phyloP scores from a whole-genome alignment of 2,113 vertebrate genomes.

The Canis aureus region DNA sequence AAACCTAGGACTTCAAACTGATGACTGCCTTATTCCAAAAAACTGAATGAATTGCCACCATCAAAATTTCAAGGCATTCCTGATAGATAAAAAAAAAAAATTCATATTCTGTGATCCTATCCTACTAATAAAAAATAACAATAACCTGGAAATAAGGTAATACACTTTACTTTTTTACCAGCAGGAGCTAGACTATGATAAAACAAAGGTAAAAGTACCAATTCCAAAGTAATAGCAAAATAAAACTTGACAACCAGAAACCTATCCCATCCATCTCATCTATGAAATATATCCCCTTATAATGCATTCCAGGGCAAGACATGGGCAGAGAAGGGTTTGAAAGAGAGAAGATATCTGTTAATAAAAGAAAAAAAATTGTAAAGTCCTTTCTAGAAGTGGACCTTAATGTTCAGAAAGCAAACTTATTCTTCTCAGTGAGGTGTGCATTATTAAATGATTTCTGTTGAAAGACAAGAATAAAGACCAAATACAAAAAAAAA shows the following conservation, averaged over 20 bases:
- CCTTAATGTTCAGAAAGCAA: constrained; percentile 30
- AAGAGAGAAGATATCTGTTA: not conserved
- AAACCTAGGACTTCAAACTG: not conserved
- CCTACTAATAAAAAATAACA: not conserved
- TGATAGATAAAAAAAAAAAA: not conserved
- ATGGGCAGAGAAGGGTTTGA: not conserved
- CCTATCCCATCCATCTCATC: not conserved
- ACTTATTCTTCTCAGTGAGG: not conserved
- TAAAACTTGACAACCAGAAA: not conserved
- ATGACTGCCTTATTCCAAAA: not conserved
- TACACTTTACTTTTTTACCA: not conserved
- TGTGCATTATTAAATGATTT: constrained; percentile 6
- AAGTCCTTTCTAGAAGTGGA: not conserved
- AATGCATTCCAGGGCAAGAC: not conserved
- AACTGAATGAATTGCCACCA: not conserved
- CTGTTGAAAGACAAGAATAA: constrained; percentile 26
- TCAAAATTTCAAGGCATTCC: not conserved
- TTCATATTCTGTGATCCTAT: not conserved
- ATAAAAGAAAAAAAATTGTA: not conserved
- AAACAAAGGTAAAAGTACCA: constrained; percentile 6
- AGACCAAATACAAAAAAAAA: not conserved
- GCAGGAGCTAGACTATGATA: not conserved
- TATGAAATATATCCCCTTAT: not conserved
- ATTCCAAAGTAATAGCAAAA: constrained; percentile 26
- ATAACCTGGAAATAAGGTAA: not conserved